Evolutionary conservation across 2,888 invertebrate genomes (phyloP).

Genomic region (Lasioglossum figueresi): DNA sequence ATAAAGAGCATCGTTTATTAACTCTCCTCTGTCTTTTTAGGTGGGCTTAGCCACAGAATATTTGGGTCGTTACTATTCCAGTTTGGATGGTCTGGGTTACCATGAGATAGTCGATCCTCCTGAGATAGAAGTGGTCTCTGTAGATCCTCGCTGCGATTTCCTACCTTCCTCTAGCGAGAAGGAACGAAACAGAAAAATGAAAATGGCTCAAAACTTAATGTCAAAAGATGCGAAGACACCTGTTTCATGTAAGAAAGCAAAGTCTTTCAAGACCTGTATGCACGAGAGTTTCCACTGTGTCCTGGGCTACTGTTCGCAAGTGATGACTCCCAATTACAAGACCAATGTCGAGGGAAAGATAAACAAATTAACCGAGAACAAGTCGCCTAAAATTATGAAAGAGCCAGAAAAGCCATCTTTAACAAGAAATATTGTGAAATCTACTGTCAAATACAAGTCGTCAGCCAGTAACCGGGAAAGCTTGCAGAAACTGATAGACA

Average conservation of each 20-base stretch:
- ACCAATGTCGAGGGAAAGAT: conserved; percentile 57
- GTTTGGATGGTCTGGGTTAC: conserved; percentile 73
- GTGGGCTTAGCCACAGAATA: conserved; percentile 78
- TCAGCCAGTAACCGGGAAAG: not conserved
- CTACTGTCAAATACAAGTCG: not conserved
- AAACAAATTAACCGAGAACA: conserved; percentile 7
- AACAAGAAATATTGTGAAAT: not conserved
- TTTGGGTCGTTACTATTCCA: conserved; percentile 75
- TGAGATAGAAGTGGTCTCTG: conserved; percentile 73
- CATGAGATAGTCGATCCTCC: conserved; percentile 73
- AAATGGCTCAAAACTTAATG: not conserved
- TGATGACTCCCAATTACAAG: conserved; percentile 67
- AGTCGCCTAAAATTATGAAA: not conserved
- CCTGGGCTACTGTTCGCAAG: conserved; percentile 75
- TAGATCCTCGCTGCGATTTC: conserved; percentile 70
- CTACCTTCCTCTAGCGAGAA: conserved; percentile 39
- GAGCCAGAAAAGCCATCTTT: not conserved
- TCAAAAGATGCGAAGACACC: not conserved
- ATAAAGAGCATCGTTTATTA: not conserved
- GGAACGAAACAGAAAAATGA: conserved; percentile 31
- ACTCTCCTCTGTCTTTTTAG: conserved; percentile 53
- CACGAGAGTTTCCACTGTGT: conserved; percentile 78
- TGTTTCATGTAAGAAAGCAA: not conserved
- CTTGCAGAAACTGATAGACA: conserved; percentile 23
- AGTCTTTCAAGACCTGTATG: conserved; percentile 73